Conservation (phyloP, 2,888 invertebrate genomes). For the Spilosoma lubricipeda region DNA sequence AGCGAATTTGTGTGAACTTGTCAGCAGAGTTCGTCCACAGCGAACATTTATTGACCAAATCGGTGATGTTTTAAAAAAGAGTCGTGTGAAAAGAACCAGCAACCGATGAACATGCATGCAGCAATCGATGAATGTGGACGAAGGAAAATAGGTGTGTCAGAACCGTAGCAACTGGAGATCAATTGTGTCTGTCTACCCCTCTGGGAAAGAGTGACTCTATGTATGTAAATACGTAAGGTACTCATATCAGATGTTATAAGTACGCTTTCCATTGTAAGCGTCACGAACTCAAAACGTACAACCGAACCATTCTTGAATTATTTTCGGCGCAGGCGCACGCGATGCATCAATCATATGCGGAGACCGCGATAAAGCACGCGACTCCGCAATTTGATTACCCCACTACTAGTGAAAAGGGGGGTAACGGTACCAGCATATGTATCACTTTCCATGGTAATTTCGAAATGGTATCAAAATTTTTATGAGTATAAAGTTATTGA, state of each 20-base stretch:
- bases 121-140: too few species aligned
- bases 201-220: too few species aligned
- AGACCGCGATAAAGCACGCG: conserved; percentile 11
- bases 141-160: too few species aligned
- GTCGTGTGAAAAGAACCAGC: too few species aligned
- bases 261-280: background rate
- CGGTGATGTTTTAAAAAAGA: too few species aligned
- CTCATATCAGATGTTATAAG: background rate
- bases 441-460: conserved; percentile 21
- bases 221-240: background rate
- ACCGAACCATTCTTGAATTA: background rate
- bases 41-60: too few species aligned
- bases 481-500: background rate
- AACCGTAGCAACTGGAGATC: too few species aligned
- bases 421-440: conserved; percentile 30
- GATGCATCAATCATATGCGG: background rate
- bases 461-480: background rate
- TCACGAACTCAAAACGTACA: background rate
- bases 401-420: conserved; percentile 43
- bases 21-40: too few species aligned
- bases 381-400: conserved; percentile 35
- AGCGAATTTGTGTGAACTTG: too few species aligned
- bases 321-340: conserved; percentile 8
- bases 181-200: too few species aligned
- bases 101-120: too few species aligned